These are phyloP conservation scores for Ypsolopha scabrella DNA, from an alignment of 2,888 invertebrate species.

Conservation along the genomic window DNA sequence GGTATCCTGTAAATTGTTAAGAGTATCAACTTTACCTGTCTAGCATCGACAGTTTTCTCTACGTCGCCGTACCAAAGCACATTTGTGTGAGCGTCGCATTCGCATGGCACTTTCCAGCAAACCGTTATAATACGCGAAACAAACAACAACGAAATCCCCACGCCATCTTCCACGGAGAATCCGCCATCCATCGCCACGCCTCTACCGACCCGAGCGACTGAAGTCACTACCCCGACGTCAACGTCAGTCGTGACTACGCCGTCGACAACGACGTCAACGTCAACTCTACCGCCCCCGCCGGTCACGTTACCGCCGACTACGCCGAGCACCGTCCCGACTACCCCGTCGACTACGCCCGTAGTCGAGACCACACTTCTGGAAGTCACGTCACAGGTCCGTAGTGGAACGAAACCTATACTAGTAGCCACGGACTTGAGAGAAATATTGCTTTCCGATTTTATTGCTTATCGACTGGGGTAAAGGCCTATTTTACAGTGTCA, in stretches of 20 bases:
- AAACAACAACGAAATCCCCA: constrained; percentile 40
- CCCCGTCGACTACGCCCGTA: constrained; percentile 13
- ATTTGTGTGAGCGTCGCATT: constrained; percentile 61
- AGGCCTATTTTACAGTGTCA: too few relatives aligned
- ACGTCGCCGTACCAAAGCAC: constrained; percentile 37
- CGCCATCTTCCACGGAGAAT: constrained; percentile 34
- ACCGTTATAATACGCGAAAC: constrained; percentile 62
- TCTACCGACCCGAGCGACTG: constrained; percentile 15
- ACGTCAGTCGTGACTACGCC: constrained; percentile 15
- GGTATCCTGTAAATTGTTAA: too few relatives aligned
- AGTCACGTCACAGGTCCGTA: constrained; percentile 44
- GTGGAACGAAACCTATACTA: constrained; percentile 2
- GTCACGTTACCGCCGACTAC: not conserved
- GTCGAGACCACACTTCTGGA: constrained; percentile 45
- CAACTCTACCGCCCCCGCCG: constrained; percentile 10
- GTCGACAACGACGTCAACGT: constrained; percentile 14
- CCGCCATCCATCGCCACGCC: not conserved
- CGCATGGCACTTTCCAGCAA: constrained; percentile 68
- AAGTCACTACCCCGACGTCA: constrained; percentile 20
- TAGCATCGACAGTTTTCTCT: too few relatives aligned
- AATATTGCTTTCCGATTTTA: too few relatives aligned
- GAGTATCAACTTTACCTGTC: too few relatives aligned
- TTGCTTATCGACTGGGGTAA: not conserved
- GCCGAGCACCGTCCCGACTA: constrained; percentile 7
- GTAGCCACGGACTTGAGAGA: too few relatives aligned